These are phyloP conservation scores for Poeciliopsis retropinna DNA, from an alignment of 2,113 vertebrate genomes.

Conservation along the genomic window DNA sequence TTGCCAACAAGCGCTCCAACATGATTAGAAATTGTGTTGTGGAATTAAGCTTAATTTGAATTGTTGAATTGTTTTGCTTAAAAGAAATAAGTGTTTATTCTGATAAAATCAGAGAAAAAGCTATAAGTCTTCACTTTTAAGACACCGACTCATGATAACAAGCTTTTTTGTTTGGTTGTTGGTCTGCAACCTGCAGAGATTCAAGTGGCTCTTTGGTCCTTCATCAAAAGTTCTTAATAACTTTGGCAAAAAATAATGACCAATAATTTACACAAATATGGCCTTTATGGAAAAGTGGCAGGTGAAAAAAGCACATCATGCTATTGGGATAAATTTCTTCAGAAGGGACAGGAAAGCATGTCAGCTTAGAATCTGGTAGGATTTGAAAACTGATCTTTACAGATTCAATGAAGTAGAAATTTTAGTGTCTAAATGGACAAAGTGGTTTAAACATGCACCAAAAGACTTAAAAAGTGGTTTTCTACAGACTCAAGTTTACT, in stretches of 20 bases:
- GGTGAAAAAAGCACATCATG: too few species aligned
- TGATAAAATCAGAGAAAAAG: not conserved
- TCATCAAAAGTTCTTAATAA: too few species aligned
- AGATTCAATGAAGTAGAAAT: not conserved
- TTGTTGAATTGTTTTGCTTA: not conserved
- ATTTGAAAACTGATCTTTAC: too few species aligned
- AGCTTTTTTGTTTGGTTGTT: not conserved
- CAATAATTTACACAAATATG: too few species aligned
- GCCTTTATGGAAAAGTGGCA: too few species aligned
- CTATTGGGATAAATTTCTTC: too few species aligned
- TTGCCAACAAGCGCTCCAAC: not conserved
- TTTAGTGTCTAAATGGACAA: not conserved
- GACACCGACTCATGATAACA: not conserved
- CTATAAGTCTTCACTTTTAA: conserved; percentile 1
- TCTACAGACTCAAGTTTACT: not conserved
- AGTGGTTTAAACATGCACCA: not conserved
- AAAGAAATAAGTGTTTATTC: not conserved
- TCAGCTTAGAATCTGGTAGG: too few species aligned
- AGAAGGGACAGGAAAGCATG: too few species aligned
- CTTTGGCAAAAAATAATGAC: too few species aligned
- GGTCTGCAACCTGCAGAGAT: too few species aligned
- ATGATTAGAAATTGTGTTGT: not conserved
- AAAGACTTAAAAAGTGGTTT: not conserved
- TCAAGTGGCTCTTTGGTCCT: too few species aligned
- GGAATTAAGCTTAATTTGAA: not conserved